Evolutionary conservation across 2,888 invertebrate genomes (phyloP).

Genomic region (Poecilus cupreus): DNA sequence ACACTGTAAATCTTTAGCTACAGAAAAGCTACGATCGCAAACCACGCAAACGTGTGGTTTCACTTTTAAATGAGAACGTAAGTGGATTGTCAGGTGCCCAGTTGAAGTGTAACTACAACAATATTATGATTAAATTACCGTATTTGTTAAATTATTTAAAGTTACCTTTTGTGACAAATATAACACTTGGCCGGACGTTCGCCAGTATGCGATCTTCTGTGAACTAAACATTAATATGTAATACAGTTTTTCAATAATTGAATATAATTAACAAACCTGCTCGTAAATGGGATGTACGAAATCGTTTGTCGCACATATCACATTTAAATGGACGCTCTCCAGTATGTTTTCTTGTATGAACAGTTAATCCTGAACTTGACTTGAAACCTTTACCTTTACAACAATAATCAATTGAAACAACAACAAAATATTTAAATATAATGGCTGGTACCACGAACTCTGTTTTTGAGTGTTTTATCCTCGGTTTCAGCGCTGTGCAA

Average conservation of each 20-base stretch:
- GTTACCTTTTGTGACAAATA: slow-evolving; percentile 53
- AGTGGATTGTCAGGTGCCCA: slow-evolving; percentile 43
- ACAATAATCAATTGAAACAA: too few species aligned
- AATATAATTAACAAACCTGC: neutral
- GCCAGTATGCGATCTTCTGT: slow-evolving; percentile 44
- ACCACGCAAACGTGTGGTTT: slow-evolving; percentile 43
- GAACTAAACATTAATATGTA: slow-evolving; percentile 1
- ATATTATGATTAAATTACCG: too few species aligned
- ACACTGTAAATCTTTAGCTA: slow-evolving; percentile 24
- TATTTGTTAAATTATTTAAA: neutral
- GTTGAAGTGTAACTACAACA: slow-evolving; percentile 46
- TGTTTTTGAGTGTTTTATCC: too few species aligned
- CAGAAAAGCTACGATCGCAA: slow-evolving; percentile 26
- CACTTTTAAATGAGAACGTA: slow-evolving; percentile 19
- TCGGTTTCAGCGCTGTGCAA: too few species aligned
- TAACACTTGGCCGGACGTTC: slow-evolving; percentile 36
- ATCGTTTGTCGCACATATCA: slow-evolving; percentile 52
- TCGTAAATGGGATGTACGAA: slow-evolving; percentile 14
- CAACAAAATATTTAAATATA: too few species aligned
- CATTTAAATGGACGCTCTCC: slow-evolving; percentile 64
- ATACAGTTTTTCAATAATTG: neutral
- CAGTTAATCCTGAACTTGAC: slow-evolving; percentile 63
- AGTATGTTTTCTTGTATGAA: slow-evolving; percentile 64
- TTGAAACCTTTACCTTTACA: slow-evolving; percentile 51
- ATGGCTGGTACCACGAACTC: too few species aligned